Percentiles rank a stretch among this genome's conserved stretches.
phyloP scores from a whole-genome alignment of 1,140 invertebrate species.

The Reticulitermes speratus region DNA sequence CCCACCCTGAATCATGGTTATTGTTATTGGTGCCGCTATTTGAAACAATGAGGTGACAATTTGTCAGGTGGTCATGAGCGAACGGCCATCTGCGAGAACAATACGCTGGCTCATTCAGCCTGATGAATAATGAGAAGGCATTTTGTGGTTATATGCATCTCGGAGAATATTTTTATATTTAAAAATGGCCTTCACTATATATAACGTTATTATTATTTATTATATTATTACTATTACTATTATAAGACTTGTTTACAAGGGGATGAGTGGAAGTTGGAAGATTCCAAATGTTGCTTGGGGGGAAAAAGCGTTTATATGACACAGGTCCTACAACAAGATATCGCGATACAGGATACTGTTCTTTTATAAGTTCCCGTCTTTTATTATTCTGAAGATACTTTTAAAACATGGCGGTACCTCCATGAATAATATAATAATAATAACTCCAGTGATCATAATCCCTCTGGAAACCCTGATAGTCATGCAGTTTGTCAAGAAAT shows the following conservation, averaged over 20 bases:
- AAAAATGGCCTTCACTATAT: neutral
- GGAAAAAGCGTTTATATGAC: neutral
- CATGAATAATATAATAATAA: too few species aligned
- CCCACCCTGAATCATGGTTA: constrained; percentile 12
- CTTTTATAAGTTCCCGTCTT: too few species aligned
- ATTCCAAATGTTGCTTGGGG: neutral
- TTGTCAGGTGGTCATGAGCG: constrained; percentile 12
- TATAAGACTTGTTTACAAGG: neutral
- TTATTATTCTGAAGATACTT: too few species aligned
- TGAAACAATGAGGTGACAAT: constrained; percentile 18
- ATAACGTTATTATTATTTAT: neutral
- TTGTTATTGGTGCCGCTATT: constrained; percentile 13
- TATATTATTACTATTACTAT: neutral
- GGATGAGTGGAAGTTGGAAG: neutral
- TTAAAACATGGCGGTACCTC: too few species aligned
- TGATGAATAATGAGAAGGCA: neutral
- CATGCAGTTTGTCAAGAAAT: too few species aligned
- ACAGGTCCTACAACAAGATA: too few species aligned
- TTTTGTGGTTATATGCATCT: neutral
- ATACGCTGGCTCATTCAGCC: neutral
- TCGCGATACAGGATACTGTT: too few species aligned
- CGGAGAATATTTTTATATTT: neutral
- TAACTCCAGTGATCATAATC: too few species aligned
- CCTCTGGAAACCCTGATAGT: too few species aligned
- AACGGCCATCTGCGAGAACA: neutral